Percentiles rank a stretch among this genome's conserved stretches.
Conservation (phyloP, 2,113 vertebrate genomes). For the Myiozetetes cayanensis region DNA sequence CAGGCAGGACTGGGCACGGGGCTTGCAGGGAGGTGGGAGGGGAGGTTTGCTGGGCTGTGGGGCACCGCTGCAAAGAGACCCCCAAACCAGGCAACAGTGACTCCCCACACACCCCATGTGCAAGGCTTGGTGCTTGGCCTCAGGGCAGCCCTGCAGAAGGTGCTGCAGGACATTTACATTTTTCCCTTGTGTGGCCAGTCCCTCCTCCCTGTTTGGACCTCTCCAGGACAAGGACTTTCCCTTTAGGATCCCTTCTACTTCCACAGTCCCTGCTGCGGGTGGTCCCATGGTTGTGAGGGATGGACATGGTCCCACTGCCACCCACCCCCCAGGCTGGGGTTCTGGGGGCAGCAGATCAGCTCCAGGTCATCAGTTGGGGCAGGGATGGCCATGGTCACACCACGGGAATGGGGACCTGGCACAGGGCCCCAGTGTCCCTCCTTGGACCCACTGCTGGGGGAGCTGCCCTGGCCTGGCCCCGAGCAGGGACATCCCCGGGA, state of each 20-base stretch:
- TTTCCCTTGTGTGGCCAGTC: rapidly evolving
- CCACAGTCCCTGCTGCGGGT: not conserved
- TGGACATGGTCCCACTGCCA: not conserved
- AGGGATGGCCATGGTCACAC: not conserved
- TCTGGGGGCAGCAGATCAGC: not conserved
- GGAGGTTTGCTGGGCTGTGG: not conserved
- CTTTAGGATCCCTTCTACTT: not conserved
- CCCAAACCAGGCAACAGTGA: not conserved
- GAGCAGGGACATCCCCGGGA: not conserved
- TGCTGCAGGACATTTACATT: rapidly evolving
- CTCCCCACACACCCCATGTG: rapidly evolving
- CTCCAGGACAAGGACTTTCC: not conserved
- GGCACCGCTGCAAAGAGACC: not conserved
- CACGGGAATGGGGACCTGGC: not conserved
- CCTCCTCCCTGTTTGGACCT: not conserved
- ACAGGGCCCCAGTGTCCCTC: not conserved
- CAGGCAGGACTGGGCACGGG: not conserved
- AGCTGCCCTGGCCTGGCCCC: not conserved
- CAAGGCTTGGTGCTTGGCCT: rapidly evolving
- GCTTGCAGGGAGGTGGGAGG: not conserved
- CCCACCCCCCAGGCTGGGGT: too few species aligned
- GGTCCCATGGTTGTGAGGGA: not conserved
- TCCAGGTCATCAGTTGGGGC: not conserved
- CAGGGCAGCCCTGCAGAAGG: not conserved
- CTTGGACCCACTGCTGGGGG: not conserved